Evolutionary conservation across 2,113 vertebrate genomes (phyloP).

Genomic region (Phalacrocorax brasilianus): DNA sequence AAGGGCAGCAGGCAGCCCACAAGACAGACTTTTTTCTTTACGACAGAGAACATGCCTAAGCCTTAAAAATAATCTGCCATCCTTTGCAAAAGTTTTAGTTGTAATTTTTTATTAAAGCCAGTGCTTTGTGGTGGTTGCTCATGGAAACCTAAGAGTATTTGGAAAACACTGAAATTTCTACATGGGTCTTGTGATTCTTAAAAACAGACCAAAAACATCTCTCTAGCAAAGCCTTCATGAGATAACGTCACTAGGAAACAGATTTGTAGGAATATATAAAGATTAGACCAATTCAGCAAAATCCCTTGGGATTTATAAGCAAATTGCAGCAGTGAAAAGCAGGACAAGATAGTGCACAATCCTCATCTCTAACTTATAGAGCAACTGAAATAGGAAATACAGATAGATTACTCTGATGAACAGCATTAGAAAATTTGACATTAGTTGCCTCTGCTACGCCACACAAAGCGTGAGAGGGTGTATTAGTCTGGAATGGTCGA

Average conservation of each 20-base stretch:
- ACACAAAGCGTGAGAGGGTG: accelerated
- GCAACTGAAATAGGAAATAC: neutral
- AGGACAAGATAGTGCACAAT: neutral
- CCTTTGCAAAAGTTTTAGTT: neutral
- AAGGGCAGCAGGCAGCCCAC: neutral
- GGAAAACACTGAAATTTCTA: neutral
- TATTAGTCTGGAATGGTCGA: too few species aligned
- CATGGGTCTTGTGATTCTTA: neutral
- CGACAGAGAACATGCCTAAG: neutral
- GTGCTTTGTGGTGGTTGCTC: neutral
- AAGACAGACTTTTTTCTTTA: neutral
- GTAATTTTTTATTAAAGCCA: neutral
- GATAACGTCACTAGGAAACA: neutral
- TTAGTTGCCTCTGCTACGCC: neutral
- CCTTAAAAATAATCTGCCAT: neutral
- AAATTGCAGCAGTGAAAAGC: neutral
- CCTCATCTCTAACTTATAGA: neutral
- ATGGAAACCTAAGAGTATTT: neutral
- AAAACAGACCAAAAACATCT: neutral
- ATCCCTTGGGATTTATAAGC: neutral
- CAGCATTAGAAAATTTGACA: too few species aligned
- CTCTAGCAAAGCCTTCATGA: neutral
- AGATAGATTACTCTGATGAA: neutral
- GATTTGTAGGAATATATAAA: neutral
- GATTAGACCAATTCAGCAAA: neutral